Evolutionary conservation across 2,888 invertebrate genomes (phyloP).

Genomic region (Drosophila nigricruria): DNA sequence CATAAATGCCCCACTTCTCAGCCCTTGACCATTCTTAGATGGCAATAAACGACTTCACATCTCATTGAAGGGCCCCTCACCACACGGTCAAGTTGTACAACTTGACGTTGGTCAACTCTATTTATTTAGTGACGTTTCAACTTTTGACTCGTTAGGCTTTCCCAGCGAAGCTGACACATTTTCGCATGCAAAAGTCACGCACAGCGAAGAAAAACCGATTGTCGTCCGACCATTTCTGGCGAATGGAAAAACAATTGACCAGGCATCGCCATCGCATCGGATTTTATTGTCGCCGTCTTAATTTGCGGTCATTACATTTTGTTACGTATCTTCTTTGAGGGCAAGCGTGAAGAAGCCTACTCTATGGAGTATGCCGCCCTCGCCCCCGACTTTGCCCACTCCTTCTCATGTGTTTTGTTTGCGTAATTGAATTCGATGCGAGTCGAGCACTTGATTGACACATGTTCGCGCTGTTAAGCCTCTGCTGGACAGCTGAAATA

Average conservation of each 20-base stretch:
- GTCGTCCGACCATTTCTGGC: constrained; percentile 59
- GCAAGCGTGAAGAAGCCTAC: constrained; percentile 25
- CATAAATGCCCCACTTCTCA: constrained; percentile 35
- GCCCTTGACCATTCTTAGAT: constrained; percentile 50
- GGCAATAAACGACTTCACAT: constrained; percentile 30
- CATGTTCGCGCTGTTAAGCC: constrained; percentile 8
- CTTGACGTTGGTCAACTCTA: constrained; percentile 14
- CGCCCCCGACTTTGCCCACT: neutral
- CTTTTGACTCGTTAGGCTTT: constrained; percentile 14
- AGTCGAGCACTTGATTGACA: constrained; percentile 38
- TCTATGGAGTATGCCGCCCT: constrained; percentile 10
- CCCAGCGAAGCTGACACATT: constrained; percentile 41
- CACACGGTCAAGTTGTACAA: constrained; percentile 10
- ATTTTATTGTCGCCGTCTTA: constrained; percentile 45
- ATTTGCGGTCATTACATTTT: constrained; percentile 63
- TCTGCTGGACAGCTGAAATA: constrained; percentile 6
- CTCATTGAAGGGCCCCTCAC: constrained; percentile 30
- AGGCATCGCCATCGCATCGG: constrained; percentile 27
- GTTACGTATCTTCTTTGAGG: constrained; percentile 25
- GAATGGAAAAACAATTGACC: constrained; percentile 29
- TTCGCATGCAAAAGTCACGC: constrained; percentile 68
- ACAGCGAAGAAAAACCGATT: constrained; percentile 29
- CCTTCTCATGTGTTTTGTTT: constrained; percentile 16
- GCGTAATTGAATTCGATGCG: constrained; percentile 41
- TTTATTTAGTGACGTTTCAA: constrained; percentile 28